Evolutionary conservation across 2,888 invertebrate species (phyloP), one percentile per base, ranked within the genome.

Genomic region (Pristionchus mayeri): DNA sequence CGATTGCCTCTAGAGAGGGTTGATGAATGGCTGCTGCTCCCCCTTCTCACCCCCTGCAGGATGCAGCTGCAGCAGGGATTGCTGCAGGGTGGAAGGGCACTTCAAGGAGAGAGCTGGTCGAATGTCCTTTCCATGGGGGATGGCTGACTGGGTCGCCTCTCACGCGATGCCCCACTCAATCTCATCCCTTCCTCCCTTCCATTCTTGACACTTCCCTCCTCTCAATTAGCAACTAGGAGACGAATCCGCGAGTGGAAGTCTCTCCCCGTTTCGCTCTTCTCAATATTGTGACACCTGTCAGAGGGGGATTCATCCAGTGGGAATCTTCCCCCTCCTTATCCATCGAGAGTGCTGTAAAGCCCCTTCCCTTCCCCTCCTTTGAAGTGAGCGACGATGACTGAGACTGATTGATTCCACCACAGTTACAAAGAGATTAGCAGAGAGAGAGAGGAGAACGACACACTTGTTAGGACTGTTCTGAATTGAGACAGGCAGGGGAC

Each of bases 241-340:
- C n/a, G n/a, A 16, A 54, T 18, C 71, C 11, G n/a, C n/a, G 63
- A 63, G 13, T n/a, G n/a, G n/a, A n/a, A n/a, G 30, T 3, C 24
- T 44, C 40, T n/a, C n/a, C 40, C 40, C 40, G 6, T 40, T 40
- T 71, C 37, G 44, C 40, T 44, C 71, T n/a, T 71, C 71, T 44
- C 71, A 44, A 71, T 71, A 71, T 71, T 71, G 50, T 76, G 76
- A 76, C 76, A 76, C 76, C 76, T 76, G 76, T 52, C 76, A 76
- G 48, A n/a, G 75, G 30, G 63, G 63, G 63, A 40, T 71, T n/a
- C 40, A 71, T 7, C n/a, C 40, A 7, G 21, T 34, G 18, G 67
- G 37, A 37, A 18, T 11, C 37, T 52, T 76, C 50, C 76, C 76
- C 37, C 44, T 75, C 40, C 48, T 50, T 48, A 48, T 76, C 76